Base-by-base conservation (phyloP, 1,140 invertebrate genomes). In the Microplitis demolitor region DNA sequence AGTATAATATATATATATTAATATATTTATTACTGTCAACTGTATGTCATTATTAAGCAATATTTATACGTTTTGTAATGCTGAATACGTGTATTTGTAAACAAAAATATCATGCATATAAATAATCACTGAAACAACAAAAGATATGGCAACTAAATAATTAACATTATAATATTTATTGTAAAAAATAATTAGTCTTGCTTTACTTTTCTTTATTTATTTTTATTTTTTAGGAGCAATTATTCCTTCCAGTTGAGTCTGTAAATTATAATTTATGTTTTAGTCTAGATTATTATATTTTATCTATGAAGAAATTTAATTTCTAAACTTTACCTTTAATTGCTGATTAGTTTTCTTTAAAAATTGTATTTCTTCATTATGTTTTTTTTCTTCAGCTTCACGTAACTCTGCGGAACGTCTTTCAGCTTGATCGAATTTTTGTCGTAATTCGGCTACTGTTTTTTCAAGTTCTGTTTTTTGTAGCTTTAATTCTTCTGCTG, bases 301-400 rank as follows among this genome's bases (percentile, higher is more conserved):
- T 70, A 39, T 53, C 62, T 72, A 71, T 50, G 0, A 45, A 69
- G 66, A 72, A 54, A 74, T 39, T 61, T 24, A 24, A 73, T 37
- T 72, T 13, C 16, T 31, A 3, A 63, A n/a, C 62, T 51, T 75
- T 87, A 95, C 94, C 90, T 98, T 98, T 11, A 98, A 87, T 84
- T 98, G 97, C 78, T 94, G 91, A 85, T 98, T 98, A 5, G 96
- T 97, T 84, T 96, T 94, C 87, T 97, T 98, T 33, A 98, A 88
- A 79, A 96, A 96, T 53, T 94, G 89, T 56, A 97, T 92, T 85
- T 98, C 96, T 83, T 98, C 96, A 13, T 91, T 91, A 79, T 97
- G 95, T 82, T 96, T 94, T 83, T 96, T 95, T 83, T 97, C 94
- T 82, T 97, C 95, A 0, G 96, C 94, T 70, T 93, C 90, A 16